A percentile compares a stretch with the other conserved stretches of the same genome.
Conservation (phyloP, 2,797 vertebrate species). For the Myotis planiceps region DNA sequence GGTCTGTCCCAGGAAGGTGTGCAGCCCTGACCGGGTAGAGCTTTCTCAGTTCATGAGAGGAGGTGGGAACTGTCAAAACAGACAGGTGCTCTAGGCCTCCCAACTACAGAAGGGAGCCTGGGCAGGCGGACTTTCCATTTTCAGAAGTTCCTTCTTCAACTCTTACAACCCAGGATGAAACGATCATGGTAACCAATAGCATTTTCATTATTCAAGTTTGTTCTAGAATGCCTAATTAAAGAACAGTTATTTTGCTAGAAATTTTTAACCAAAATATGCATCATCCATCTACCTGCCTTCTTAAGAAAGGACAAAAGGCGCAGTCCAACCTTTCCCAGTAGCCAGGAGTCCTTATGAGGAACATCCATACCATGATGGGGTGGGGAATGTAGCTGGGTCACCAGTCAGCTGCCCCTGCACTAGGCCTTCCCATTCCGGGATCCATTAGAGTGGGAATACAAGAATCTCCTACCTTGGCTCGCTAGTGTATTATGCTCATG, state of each 20-base stretch:
- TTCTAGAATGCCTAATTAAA: background rate
- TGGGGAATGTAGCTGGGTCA: fast-evolving
- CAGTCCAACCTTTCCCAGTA: background rate
- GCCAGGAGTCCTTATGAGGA: background rate
- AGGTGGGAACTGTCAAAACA: background rate
- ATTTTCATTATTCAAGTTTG: background rate
- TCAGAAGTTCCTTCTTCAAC: background rate
- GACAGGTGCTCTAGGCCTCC: background rate
- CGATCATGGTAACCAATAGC: background rate
- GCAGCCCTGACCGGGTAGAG: background rate
- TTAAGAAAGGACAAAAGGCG: background rate
- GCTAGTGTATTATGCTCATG: background rate
- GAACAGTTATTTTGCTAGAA: background rate
- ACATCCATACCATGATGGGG: fast-evolving
- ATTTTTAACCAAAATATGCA: background rate
- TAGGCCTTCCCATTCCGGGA: background rate
- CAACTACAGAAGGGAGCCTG: background rate
- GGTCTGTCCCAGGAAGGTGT: background rate
- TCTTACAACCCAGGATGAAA: background rate
- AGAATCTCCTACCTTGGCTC: background rate
- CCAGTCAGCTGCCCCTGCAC: background rate
- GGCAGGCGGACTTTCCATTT: background rate
- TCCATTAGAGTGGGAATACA: background rate
- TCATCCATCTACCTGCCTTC: background rate
- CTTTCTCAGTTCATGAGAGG: background rate